These are phyloP conservation scores for Sesamia inferens DNA, from an alignment of 2,888 invertebrate species.

Conservation along the genomic window DNA sequence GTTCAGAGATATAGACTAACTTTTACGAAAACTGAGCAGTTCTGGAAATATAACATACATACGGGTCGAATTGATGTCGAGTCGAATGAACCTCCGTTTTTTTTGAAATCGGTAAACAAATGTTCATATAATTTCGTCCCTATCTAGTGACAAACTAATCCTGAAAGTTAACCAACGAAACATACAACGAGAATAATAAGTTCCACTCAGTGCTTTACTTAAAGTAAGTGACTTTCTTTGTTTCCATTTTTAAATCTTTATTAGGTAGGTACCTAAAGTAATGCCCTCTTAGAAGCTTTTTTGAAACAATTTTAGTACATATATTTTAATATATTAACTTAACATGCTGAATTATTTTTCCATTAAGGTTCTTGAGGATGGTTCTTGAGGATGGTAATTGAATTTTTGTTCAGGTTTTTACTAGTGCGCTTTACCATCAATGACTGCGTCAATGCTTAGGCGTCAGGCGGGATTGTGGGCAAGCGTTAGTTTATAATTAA, in stretches of 20 bases:
- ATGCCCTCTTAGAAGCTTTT: slow-evolving; percentile 21
- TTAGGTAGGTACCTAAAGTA: slow-evolving; percentile 5
- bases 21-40: too few relatives aligned
- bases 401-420: slow-evolving; percentile 2
- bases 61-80: too few relatives aligned
- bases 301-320: slow-evolving; percentile 23
- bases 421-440: too few relatives aligned
- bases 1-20: too few relatives aligned
- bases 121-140: neutral
- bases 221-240: slow-evolving; percentile 48
- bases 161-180: slow-evolving; percentile 11
- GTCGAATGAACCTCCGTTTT: too few relatives aligned
- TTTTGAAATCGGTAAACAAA: too few relatives aligned
- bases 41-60: too few relatives aligned
- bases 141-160: neutral
- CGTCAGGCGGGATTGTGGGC: too few relatives aligned
- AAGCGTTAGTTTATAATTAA: too few relatives aligned
- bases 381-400: neutral
- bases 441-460: too few relatives aligned
- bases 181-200: slow-evolving; percentile 18
- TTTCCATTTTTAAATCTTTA: slow-evolving; percentile 28
- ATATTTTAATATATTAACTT: slow-evolving; percentile 7
- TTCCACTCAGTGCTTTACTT: slow-evolving; percentile 25
- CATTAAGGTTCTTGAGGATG: slow-evolving; percentile 2
- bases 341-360: slow-evolving; percentile 35